These are phyloP conservation scores for Heptranchias perlo DNA, from an alignment of 2,113 vertebrate genomes.

Conservation along the genomic window DNA sequence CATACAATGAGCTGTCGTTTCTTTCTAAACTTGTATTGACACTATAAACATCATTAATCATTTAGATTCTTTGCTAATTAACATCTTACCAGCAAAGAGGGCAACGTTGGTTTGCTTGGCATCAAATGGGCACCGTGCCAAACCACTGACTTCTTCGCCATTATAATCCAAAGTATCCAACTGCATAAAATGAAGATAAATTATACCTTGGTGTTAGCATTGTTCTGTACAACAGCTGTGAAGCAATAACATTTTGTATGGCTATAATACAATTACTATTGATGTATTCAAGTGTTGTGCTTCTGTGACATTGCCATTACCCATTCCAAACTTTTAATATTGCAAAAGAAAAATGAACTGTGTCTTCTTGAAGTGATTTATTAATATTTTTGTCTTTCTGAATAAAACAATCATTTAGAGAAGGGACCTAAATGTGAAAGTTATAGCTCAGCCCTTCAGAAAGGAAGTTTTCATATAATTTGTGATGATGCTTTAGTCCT, in stretches of 20 bases:
- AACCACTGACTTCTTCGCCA: constrained; percentile 94
- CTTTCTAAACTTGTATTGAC: constrained; percentile 48
- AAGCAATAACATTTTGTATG: constrained; percentile 26
- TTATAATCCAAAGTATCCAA: constrained; percentile 96
- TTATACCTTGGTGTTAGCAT: not conserved
- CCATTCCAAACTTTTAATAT: not conserved
- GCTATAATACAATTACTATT: constrained; percentile 32
- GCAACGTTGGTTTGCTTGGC: constrained; percentile 98
- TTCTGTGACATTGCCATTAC: not conserved
- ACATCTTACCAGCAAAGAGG: constrained; percentile 88
- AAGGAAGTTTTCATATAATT: not conserved
- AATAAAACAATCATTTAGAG: not conserved
- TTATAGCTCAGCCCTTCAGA: not conserved
- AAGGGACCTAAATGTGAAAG: not conserved
- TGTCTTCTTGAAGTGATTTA: not conserved
- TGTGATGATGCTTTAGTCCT: not conserved
- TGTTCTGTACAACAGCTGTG: constrained; percentile 28
- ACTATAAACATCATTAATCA: constrained; percentile 56
- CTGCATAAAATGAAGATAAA: constrained; percentile 64
- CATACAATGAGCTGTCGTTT: constrained; percentile 34
- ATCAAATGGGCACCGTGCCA: constrained; percentile 97
- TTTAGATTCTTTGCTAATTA: constrained; percentile 55
- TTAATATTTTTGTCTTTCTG: too few species aligned
- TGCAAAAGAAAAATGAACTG: not conserved
- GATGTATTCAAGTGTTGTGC: not conserved